Conservation (phyloP, 2,888 invertebrate genomes). For the Odontothrips loti region DNA sequence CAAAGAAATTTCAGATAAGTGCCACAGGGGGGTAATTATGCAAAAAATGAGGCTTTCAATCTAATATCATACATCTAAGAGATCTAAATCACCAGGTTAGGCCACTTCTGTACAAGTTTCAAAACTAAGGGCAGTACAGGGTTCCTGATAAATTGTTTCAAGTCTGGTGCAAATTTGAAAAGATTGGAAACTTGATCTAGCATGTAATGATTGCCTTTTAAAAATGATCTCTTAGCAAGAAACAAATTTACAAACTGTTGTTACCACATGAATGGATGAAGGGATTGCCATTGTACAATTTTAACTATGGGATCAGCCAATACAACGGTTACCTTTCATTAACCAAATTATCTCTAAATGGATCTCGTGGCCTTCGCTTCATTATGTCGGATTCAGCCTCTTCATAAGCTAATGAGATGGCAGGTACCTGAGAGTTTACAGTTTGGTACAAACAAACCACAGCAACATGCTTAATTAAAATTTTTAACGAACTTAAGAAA, state of each 20-base stretch:
- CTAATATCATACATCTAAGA: slow-evolving; percentile 35
- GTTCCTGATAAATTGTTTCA: too few relatives aligned
- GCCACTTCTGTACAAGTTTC: too few relatives aligned
- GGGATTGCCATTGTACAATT: too few relatives aligned
- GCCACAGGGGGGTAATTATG: slow-evolving; percentile 28
- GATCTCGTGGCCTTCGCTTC: slow-evolving; percentile 96
- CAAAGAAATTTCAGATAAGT: slow-evolving; percentile 32
- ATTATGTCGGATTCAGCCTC: slow-evolving; percentile 97
- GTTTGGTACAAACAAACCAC: neutral
- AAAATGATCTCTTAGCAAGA: too few relatives aligned
- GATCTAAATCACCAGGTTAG: slow-evolving; percentile 36
- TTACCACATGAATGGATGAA: too few relatives aligned
- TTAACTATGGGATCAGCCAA: neutral
- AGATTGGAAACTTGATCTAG: too few relatives aligned
- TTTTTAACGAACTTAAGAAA: neutral
- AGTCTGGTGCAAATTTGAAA: too few relatives aligned
- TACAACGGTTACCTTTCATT: slow-evolving; percentile 51
- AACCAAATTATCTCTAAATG: slow-evolving; percentile 95
- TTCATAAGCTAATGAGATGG: slow-evolving; percentile 97
- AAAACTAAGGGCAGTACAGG: too few relatives aligned
- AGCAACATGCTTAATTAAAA: neutral
- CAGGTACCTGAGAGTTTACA: slow-evolving; percentile 59
- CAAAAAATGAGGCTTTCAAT: slow-evolving; percentile 27
- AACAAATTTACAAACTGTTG: too few relatives aligned
- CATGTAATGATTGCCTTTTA: too few relatives aligned